Evolutionary conservation across 2,888 invertebrate species (phyloP).

Genomic region (Unio delphinus): DNA sequence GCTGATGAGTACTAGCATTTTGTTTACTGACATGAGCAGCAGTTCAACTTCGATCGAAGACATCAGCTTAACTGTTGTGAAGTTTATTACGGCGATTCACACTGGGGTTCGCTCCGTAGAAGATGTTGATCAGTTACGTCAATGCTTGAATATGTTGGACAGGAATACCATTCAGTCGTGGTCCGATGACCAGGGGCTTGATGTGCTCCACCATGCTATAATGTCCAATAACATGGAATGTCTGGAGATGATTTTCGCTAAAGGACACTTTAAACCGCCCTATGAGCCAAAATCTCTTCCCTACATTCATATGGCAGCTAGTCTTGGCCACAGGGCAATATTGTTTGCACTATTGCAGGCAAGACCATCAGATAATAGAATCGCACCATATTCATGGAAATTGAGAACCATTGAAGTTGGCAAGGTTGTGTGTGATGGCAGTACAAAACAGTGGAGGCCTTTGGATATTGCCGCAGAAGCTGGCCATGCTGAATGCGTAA

Average conservation of each 20-base stretch:
- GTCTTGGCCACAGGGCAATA: slow-evolving; percentile 51
- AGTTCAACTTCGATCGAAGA: too few species aligned
- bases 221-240: slow-evolving; percentile 56
- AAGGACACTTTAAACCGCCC: slow-evolving; percentile 54
- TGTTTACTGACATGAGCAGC: too few species aligned
- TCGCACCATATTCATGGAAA: slow-evolving; percentile 21
- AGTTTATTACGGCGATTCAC: too few species aligned
- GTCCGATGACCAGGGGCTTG: slow-evolving; percentile 47
- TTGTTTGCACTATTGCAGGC: slow-evolving; percentile 54
- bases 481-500: slow-evolving; percentile 52
- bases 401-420: slow-evolving; percentile 17
- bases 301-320: slow-evolving; percentile 61
- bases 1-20: too few species aligned
- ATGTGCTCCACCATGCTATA: slow-evolving; percentile 62
- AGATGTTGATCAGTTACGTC: slow-evolving; percentile 24
- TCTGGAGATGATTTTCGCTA: slow-evolving; percentile 49
- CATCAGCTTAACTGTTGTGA: too few species aligned
- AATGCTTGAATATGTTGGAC: slow-evolving; percentile 34
- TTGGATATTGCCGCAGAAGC: slow-evolving; percentile 59
- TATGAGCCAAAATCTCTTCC: slow-evolving; percentile 45
- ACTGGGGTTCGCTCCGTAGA: slow-evolving; percentile 17
- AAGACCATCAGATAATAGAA: slow-evolving; percentile 43
- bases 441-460: slow-evolving; percentile 28
- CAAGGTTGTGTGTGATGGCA: slow-evolving; percentile 7
- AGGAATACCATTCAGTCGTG: slow-evolving; percentile 24